phyloP scores from a whole-genome alignment of 2,888 invertebrate species.

The Athalia rosae region DNA sequence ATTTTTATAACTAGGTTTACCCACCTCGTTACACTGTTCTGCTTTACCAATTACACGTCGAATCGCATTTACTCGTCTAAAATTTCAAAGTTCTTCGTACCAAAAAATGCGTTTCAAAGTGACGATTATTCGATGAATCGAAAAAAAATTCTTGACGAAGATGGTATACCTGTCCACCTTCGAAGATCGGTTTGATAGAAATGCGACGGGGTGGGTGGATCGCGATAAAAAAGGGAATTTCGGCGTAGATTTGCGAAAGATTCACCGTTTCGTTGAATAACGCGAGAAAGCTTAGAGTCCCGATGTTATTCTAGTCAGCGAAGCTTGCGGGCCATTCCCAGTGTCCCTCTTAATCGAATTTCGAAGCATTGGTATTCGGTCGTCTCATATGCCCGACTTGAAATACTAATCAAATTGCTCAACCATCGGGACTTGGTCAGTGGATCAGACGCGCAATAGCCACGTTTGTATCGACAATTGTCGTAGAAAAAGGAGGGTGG shows the following conservation, averaged over 20 bases:
- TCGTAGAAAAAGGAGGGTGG: constrained; percentile 50
- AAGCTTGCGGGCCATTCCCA: constrained; percentile 38
- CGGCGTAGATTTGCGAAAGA: background rate
- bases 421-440: constrained; percentile 47
- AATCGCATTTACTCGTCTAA: no score
- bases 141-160: no score
- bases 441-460: constrained; percentile 53
- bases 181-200: no score
- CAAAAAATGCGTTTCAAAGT: no score
- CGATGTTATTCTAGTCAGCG: constrained; percentile 46
- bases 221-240: no score
- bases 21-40: no score
- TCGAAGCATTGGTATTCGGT: constrained; percentile 59
- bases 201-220: no score
- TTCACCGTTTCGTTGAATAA: constrained; percentile 29
- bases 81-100: no score
- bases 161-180: no score
- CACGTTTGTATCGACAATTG: constrained; percentile 20
- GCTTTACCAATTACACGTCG: no score
- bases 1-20: no score
- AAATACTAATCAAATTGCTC: constrained; percentile 60
- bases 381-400: constrained; percentile 53
- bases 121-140: no score
- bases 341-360: constrained; percentile 54
- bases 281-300: constrained; percentile 43